phyloP scores from a whole-genome alignment of 2,113 vertebrate species.

The Amblyornis subalaris region DNA sequence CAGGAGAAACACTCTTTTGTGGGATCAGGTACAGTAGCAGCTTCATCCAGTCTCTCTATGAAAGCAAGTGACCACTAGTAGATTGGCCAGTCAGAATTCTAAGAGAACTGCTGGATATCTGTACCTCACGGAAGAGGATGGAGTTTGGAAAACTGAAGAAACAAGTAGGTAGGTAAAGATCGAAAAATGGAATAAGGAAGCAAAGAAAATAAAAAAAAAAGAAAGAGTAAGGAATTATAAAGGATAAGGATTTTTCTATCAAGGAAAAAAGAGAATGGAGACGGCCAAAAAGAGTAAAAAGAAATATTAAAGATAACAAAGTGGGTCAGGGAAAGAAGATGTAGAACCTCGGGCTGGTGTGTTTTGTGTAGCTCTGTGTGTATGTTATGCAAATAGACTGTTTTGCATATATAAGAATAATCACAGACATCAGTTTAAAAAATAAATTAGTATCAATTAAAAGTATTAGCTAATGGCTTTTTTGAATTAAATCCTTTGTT shows the following conservation, averaged over 20 bases:
- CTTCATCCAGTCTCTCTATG: not conserved
- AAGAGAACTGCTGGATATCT: not conserved
- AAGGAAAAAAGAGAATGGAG: not conserved
- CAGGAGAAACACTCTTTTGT: not conserved
- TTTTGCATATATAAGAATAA: not conserved
- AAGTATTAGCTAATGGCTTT: not conserved
- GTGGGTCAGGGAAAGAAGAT: not conserved
- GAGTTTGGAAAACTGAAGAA: not conserved
- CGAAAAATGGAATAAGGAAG: not conserved
- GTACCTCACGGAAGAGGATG: not conserved
- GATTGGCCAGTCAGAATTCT: not conserved
- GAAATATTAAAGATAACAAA: not conserved
- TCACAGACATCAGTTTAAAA: not conserved
- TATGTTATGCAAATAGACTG: not conserved
- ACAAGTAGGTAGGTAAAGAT: not conserved
- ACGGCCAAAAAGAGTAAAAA: not conserved
- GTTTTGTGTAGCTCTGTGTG: not conserved
- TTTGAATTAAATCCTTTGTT: not conserved
- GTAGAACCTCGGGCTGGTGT: not conserved
- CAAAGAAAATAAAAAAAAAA: not conserved
- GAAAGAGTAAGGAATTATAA: not conserved
- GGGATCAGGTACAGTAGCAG: not conserved
- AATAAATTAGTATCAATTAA: not conserved
- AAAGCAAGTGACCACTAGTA: not conserved
- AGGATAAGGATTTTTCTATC: not conserved